Conservation (phyloP, 2,888 invertebrate species). For the Rotaria magnacalcarata region DNA sequence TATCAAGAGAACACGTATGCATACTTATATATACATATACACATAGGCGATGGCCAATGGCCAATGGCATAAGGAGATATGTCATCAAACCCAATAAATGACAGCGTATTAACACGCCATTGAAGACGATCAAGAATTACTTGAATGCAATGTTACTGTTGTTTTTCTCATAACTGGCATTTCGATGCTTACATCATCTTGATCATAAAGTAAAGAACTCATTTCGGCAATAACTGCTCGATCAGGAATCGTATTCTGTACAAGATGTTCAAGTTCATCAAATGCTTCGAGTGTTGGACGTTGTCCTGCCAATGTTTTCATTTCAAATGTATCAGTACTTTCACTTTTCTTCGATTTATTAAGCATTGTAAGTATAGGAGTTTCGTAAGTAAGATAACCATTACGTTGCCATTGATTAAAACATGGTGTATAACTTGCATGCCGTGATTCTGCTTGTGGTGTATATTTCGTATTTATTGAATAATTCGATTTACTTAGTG, state of each 20-base stretch:
- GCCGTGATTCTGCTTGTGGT: slow-evolving; percentile 26
- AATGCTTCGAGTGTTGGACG: background rate
- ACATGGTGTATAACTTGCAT: background rate
- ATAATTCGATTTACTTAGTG: slow-evolving; percentile 5
- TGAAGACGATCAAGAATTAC: background rate
- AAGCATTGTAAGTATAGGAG: background rate
- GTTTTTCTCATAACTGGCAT: background rate
- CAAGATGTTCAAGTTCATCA: slow-evolving; percentile 11
- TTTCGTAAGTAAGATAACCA: background rate
- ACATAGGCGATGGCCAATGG: background rate
- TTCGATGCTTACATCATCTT: background rate
- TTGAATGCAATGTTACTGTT: background rate
- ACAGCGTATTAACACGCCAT: background rate
- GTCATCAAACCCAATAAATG: no score
- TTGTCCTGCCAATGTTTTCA: background rate
- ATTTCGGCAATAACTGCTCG: background rate
- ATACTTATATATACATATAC: background rate
- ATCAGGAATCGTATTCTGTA: background rate
- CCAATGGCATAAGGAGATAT: background rate
- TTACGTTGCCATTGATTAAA: background rate
- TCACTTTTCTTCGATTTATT: background rate
- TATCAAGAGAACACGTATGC: background rate
- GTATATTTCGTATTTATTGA: slow-evolving; percentile 14
- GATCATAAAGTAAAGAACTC: slow-evolving; percentile 19
- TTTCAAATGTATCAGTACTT: background rate